Conservation (phyloP, 2,888 invertebrate genomes). For the Netelia fuscicornis region DNA sequence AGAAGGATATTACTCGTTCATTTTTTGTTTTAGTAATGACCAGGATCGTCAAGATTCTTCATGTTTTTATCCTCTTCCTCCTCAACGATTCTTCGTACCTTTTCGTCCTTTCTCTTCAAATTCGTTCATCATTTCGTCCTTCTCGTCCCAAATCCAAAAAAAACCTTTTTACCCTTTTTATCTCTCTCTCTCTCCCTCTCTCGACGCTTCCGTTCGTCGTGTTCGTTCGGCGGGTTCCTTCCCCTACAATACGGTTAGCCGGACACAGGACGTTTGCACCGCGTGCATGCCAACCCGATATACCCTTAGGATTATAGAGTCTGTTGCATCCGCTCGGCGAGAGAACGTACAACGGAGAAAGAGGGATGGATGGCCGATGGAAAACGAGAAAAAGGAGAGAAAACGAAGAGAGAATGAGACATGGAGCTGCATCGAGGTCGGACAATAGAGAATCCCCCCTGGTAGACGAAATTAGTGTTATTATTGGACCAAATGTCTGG, state of each 20-base stretch:
- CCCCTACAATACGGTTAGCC: constrained; percentile 45
- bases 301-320: constrained; percentile 68
- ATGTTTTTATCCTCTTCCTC: constrained; percentile 44
- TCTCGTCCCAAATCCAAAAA: no score
- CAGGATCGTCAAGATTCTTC: constrained; percentile 42
- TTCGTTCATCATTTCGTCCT: no score
- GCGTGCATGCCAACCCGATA: constrained; percentile 60
- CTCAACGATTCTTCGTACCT: no score
- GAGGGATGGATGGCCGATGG: constrained; percentile 30
- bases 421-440: constrained; percentile 70
- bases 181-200: not conserved
- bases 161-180: constrained; percentile 31
- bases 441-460: constrained; percentile 82
- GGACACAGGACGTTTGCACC: constrained; percentile 53
- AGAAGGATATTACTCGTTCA: no score
- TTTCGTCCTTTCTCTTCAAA: no score
- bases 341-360: constrained; percentile 38
- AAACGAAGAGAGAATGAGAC: constrained; percentile 57
- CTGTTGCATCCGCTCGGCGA: constrained; percentile 66
- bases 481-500: constrained; percentile 84
- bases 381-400: constrained; percentile 46
- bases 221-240: constrained; percentile 30
- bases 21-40: constrained; percentile 6
- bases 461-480: constrained; percentile 83
- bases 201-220: constrained; percentile 42